Evolutionary conservation across 2,113 vertebrate genomes (phyloP), one percentile per base, ranked within the genome.

Genomic region (Zosterops hypoxanthus): DNA sequence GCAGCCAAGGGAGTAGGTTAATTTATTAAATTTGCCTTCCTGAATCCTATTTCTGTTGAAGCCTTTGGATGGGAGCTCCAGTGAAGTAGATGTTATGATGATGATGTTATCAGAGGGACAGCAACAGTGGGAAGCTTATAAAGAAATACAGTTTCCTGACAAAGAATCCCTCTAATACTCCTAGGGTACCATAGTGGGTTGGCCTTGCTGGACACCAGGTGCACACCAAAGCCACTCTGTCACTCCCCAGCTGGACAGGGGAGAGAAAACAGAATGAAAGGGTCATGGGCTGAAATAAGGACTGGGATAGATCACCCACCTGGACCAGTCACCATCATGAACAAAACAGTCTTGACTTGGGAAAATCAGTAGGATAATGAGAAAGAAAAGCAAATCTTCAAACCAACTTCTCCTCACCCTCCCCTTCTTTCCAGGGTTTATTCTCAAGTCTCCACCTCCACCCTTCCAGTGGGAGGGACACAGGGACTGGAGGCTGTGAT

Each of bases 21-120:
- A 46, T 97, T 96, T 97, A 88, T 89, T 70, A 41, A 82, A 94
- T 59, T 73, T 79, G 89, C 44, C 95, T 94, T 92, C 50, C 89
- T 97, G 88, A 91, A 92, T 95, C 49, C 29, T 82, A 5, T 79
- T 61, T 73, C 77, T 90, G 53, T 92, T 82, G 73, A 75, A 85
- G 88, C 86, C 33, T 46, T 31, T 33, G 6, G 24, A 82, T 64
- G 24, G 66, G 59, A 92, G 16, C 36, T 81, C 60, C 89, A 85
- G 49, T 42, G 31, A 83, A 91, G 42, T 5, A 69, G 46, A 86
- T 21, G 24, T 88, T 78, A n/a, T 82, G 82, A 24, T 42, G 47
- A 78, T 42, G 36, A 29, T n/a, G 11, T 29, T 44, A 65, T 94
- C 50, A 60, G 93, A 69, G 20, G 64, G 33, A 77, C 13, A 63